phyloP scores from a whole-genome alignment of 1,140 invertebrate species.

The Acyrthosiphon pisum region DNA sequence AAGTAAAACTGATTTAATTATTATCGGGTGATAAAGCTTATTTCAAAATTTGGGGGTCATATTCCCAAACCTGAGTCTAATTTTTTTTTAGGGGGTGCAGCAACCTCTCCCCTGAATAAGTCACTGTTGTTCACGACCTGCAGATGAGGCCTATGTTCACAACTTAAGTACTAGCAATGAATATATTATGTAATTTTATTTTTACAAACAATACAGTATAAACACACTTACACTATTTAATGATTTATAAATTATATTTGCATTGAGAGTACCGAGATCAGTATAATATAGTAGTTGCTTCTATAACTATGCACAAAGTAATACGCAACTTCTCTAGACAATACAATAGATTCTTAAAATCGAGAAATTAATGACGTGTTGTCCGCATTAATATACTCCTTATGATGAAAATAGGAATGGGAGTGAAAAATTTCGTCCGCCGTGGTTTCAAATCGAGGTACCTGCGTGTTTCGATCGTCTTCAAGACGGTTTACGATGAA shows the following conservation, averaged over 20 bases:
- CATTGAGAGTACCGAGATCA: background rate
- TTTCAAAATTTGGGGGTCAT: no score
- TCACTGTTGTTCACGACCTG: no score
- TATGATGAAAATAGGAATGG: background rate
- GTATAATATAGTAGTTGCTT: background rate
- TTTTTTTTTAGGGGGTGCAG: no score
- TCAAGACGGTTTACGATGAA: background rate
- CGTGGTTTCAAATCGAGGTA: background rate
- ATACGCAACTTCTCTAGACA: background rate
- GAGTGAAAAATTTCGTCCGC: background rate
- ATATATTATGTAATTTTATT: background rate
- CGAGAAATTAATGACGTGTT: background rate
- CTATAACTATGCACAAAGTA: background rate
- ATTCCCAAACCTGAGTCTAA: no score
- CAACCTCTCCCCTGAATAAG: no score
- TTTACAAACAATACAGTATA: background rate
- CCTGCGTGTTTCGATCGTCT: background rate
- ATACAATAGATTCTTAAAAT: background rate
- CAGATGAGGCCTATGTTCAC: no score
- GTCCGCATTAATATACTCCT: background rate
- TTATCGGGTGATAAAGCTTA: no score
- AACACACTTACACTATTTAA: background rate
- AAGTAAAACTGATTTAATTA: no score
- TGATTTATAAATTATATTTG: background rate
- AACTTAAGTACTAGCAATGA: no score